These are phyloP conservation scores for Acromyrmex charruanus DNA, from an alignment of 1,140 invertebrate species.

Conservation along the genomic window DNA sequence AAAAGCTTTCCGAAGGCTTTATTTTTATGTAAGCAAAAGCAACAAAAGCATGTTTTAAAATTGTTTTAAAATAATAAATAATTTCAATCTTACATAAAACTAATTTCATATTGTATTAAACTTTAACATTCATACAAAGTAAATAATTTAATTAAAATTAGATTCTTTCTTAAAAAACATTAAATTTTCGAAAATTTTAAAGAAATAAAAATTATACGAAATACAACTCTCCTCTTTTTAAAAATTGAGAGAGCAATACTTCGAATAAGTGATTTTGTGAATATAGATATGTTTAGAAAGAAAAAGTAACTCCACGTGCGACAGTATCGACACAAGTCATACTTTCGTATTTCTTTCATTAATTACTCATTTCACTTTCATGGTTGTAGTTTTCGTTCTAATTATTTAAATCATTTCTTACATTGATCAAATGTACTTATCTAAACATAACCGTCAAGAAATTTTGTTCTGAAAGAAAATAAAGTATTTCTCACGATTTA, in stretches of 20 bases:
- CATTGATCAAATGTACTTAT: neutral
- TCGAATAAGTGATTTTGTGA: neutral
- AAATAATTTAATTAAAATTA: conserved; percentile 11
- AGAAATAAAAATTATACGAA: too few species aligned
- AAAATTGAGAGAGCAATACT: neutral
- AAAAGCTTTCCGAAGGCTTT: neutral
- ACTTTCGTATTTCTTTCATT: neutral
- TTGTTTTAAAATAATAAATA: conserved; percentile 6
- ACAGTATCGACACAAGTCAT: neutral
- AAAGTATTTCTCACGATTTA: too few species aligned
- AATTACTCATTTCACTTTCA: conserved; percentile 12
- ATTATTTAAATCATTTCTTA: conserved; percentile 4
- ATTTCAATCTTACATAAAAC: conserved; percentile 5
- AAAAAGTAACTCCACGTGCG: neutral
- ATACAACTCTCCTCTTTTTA: neutral
- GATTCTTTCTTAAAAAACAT: neutral
- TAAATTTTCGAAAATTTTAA: conserved; percentile 10
- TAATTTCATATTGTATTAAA: neutral
- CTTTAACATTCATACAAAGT: neutral
- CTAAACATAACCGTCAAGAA: too few species aligned
- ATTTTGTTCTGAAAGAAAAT: too few species aligned
- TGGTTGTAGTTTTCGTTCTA: neutral
- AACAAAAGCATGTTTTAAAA: neutral
- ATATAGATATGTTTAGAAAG: neutral
- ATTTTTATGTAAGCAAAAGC: neutral